Evolutionary conservation across 1,140 invertebrate genomes (phyloP), one percentile per base, ranked within the genome.

Genomic region (Drosophila persimilis): DNA sequence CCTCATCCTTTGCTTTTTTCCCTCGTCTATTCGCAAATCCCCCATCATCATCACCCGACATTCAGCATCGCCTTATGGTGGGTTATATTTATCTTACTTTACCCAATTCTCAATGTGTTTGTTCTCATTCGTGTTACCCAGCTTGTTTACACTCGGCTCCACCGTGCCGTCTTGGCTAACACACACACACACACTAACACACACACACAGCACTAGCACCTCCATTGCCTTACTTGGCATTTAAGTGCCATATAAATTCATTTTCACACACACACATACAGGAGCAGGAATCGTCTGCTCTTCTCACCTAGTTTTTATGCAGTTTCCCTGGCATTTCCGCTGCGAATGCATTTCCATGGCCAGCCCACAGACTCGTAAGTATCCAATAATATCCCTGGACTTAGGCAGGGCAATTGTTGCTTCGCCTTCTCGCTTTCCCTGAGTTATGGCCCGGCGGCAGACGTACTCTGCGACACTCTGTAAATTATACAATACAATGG

Each of bases 401-500:
- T 78, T 78, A 78, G 75, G 39, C 55, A 39, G 48, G 8, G 58
- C 67, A 80, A 76, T 70, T 76, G 65, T 84, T 80, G 76, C 72
- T 62, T 58, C 17, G 43, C 26, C 43, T 46, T 24, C 20, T 41
- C 50, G 22, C 26, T 24, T 44, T 45, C 8, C 29, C 29, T 67
- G 55, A 80, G 57, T 80, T 61, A 81, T 80, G 58, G 35, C 45
- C 35, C 53, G 59, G 54, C 48, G 60, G 63, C 55, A 73, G 71
- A 73, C 71, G 70, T 67, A 79, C 74, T 74, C 64, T 85, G 80
- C 80, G 80, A 81, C 80, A 85, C 77, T 80, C 69, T 65, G 73
- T 85, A 85, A 85, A 85, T 85, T 86, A 86, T 63, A 51, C 26
- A 51, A 48, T 46, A 66, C 67, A 73, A 63, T 62, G 60, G 44